Conservation (phyloP, 2,113 vertebrate species). For the Penelope pileata region DNA sequence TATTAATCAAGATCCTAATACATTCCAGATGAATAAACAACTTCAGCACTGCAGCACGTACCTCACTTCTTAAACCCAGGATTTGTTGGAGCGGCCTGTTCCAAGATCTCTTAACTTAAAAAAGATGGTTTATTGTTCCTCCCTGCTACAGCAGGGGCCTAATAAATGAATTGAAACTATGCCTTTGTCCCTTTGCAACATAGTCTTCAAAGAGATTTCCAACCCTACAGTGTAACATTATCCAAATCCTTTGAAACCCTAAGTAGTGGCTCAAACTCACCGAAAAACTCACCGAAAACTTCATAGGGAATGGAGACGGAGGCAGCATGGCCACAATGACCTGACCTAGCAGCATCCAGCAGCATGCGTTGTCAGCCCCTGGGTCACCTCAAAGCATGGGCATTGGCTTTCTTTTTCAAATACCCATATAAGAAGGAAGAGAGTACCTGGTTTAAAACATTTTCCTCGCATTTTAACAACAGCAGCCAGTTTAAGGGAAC, state of each 20-base stretch:
- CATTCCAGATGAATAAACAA: constrained; percentile 98
- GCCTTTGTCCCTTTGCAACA: constrained; percentile 60
- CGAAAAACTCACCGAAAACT: constrained; percentile 39
- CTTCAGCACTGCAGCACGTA: constrained; percentile 78
- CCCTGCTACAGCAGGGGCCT: constrained; percentile 75
- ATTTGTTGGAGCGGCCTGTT: constrained; percentile 75
- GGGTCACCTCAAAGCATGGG: neutral
- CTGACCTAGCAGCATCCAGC: neutral
- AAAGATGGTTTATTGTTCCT: constrained; percentile 77
- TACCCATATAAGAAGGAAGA: constrained; percentile 12
- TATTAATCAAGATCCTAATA: constrained; percentile 96
- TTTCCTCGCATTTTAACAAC: neutral
- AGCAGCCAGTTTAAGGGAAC: neutral
- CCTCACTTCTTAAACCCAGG: constrained; percentile 76
- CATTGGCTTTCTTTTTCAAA: neutral
- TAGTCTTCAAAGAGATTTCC: constrained; percentile 73
- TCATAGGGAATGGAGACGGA: constrained; percentile 53
- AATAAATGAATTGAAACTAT: constrained; percentile 71
- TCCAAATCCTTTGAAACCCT: constrained; percentile 75
- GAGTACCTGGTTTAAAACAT: neutral
- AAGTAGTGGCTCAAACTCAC: constrained; percentile 70
- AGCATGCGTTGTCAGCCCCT: neutral
- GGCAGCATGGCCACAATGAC: neutral
- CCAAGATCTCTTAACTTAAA: constrained; percentile 87
- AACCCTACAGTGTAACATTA: constrained; percentile 62